Evolutionary conservation across 2,888 invertebrate species (phyloP), one percentile per base, ranked within the genome.

Genomic region (Agapostemon virescens): DNA sequence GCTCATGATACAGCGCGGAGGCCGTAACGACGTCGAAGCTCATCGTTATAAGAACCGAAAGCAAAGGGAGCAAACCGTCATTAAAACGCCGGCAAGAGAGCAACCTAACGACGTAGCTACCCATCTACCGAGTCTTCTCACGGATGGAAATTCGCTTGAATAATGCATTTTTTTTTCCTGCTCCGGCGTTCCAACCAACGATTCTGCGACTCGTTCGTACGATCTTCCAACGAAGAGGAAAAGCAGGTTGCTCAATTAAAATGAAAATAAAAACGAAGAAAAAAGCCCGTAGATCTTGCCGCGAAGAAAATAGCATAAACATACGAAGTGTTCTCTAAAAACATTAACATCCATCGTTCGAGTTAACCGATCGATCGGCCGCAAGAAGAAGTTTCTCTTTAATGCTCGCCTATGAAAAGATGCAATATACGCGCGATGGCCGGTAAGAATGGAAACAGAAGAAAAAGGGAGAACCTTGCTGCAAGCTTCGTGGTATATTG

Each of bases 91-190:
- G 77, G 85, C 87, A 90, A 92, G 92, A 92, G 92, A 92, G 92
- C 92, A 92, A 89, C 88, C 88, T 91, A 91, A 91, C 89, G 90
- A 91, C 84, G 89, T 85, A 88, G 89, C 89, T 89, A 89, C 86
- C 88, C 88, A 83, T 87, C 86, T 85, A 77, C 83, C 84, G 87
- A 86, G 81, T 86, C 88, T 89, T 90, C 91, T 91, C 88, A 89
- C 87, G 88, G 87, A 91, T 91, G 91, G 88, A 91, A 90, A 91
- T 91, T 90, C 79, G 82, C 84, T 81, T 91, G 91, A 91, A 91
- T 91, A 91, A 91, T 91, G 90, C 87, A 91, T 91, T 85, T 87
- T 86, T 87, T 85, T 87, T 84, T 85, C 55, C 74, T 73, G 74
- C 81, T 52, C 67, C 81, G 77, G 72, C 84, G 80, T 79, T 74